phyloP scores from a whole-genome alignment of 2,888 invertebrate genomes.

The Apodemia hepburni region DNA sequence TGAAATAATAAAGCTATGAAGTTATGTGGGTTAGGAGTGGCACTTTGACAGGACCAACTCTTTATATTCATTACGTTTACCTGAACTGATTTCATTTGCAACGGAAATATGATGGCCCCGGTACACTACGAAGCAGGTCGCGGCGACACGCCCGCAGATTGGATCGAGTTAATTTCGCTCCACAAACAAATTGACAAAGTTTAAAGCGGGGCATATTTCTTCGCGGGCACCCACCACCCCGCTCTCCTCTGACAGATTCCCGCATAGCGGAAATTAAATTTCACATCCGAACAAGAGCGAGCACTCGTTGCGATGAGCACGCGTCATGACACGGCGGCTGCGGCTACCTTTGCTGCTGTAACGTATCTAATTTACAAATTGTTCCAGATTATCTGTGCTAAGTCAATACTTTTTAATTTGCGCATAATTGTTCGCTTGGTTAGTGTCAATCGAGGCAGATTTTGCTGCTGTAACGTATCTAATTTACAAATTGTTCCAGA shows the following conservation, averaged over 20 bases:
- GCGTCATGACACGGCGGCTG: slow-evolving; percentile 44
- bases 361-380: neutral
- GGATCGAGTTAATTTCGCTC: slow-evolving; percentile 80
- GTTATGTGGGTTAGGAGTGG: neutral
- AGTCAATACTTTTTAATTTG: no score
- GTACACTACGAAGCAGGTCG: slow-evolving; percentile 57
- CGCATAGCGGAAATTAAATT: slow-evolving; percentile 78
- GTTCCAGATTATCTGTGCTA: no score
- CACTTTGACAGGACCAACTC: slow-evolving; percentile 6
- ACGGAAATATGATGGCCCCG: slow-evolving; percentile 58
- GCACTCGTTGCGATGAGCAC: slow-evolving; percentile 61
- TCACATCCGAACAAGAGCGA: slow-evolving; percentile 77
- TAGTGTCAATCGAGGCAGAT: no score
- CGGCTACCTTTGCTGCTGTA: neutral
- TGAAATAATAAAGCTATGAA: neutral
- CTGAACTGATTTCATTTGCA: slow-evolving; percentile 42
- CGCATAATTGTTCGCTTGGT: no score
- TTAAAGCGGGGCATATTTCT: slow-evolving; percentile 79
- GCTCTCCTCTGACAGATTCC: slow-evolving; percentile 62
- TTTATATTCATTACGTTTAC: slow-evolving; percentile 41
- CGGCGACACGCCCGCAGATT: slow-evolving; percentile 66
- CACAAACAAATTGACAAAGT: slow-evolving; percentile 81
- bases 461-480: neutral
- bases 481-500: no score
- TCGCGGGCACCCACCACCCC: slow-evolving; percentile 49